Conservation (phyloP, 2,113 vertebrate species). For the Bos javanicus region DNA sequence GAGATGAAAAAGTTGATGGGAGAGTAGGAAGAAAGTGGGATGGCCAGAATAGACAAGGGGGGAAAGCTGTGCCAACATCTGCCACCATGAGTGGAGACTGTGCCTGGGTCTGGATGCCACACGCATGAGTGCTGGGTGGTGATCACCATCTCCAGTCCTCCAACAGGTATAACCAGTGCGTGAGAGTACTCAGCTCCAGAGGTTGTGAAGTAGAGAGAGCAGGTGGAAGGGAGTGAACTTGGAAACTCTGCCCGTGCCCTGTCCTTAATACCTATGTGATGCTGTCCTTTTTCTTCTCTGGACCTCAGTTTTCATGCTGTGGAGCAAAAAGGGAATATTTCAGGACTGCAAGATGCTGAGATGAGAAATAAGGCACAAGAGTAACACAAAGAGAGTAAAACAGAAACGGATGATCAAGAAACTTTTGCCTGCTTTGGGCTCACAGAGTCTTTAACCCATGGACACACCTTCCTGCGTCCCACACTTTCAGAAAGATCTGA, state of each 20-base stretch:
- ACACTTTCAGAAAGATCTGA: background rate
- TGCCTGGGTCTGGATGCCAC: background rate
- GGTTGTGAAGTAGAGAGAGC: background rate
- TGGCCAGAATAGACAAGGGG: background rate
- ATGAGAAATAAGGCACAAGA: background rate
- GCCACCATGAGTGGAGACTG: background rate
- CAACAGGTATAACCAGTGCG: background rate
- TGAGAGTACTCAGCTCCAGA: background rate
- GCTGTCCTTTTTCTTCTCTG: background rate
- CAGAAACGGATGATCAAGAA: background rate
- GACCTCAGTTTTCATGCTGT: background rate
- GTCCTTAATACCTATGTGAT: background rate
- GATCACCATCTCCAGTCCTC: background rate
- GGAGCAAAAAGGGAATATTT: background rate
- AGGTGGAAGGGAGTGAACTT: background rate
- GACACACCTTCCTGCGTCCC: background rate
- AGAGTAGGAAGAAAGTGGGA: background rate
- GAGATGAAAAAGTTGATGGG: background rate
- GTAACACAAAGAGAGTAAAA: background rate
- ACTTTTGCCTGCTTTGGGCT: background rate
- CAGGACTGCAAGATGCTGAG: background rate
- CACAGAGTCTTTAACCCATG: background rate
- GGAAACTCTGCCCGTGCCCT: too few species aligned
- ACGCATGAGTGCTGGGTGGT: background rate
- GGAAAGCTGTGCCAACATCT: background rate